These are phyloP conservation scores for Scomberomorus guttatus DNA, from an alignment of 2,797 vertebrate genomes.

Conservation along the genomic window DNA sequence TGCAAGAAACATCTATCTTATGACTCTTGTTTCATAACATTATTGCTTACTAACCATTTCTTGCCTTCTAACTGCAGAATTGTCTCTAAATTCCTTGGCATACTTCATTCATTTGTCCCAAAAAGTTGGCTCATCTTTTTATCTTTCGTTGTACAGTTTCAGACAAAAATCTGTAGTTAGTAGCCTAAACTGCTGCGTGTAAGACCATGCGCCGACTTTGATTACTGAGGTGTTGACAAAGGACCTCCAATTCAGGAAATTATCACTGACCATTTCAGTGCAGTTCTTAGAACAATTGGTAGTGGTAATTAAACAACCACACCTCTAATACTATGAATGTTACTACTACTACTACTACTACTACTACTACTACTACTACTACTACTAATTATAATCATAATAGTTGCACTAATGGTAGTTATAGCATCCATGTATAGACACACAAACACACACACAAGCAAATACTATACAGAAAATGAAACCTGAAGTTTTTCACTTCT, in stretches of 20 bases:
- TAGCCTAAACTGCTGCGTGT: background rate
- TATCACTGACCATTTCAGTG: no score
- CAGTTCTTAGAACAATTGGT: no score
- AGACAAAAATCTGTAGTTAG: background rate
- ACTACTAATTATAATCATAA: no score
- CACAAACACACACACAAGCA: background rate
- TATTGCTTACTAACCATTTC: background rate
- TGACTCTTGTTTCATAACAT: background rate
- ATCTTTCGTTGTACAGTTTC: background rate
- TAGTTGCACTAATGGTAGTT: background rate
- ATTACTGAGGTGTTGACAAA: no score
- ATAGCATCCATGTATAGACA: background rate
- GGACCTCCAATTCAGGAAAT: no score
- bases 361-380: no score
- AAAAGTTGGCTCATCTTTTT: background rate
- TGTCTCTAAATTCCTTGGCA: background rate
- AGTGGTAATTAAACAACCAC: no score
- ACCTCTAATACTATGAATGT: no score
- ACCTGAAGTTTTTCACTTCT: background rate
- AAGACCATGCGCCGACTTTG: background rate
- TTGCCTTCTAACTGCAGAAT: background rate
- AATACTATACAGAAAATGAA: background rate
- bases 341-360: no score
- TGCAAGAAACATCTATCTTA: background rate
- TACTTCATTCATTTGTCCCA: background rate